A percentile compares a stretch with the other conserved stretches of the same genome.
Conservation (phyloP, 2,888 invertebrate species). For the Papilio gigon region DNA sequence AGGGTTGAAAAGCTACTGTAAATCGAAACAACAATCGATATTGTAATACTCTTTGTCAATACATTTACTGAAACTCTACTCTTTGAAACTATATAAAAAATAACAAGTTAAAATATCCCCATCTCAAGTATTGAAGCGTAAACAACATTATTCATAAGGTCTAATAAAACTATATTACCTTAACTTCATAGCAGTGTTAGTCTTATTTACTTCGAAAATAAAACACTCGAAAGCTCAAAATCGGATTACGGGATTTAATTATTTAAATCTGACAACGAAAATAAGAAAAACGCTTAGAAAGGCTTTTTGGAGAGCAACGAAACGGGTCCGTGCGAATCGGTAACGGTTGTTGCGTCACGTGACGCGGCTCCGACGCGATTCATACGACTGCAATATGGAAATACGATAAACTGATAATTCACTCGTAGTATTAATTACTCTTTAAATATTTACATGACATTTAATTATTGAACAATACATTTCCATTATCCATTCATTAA, state of each 20-base stretch:
- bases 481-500: constrained; percentile 3
- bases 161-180: not conserved
- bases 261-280: constrained; percentile 3
- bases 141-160: not conserved
- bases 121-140: not conserved
- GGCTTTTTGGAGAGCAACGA: constrained; percentile 44
- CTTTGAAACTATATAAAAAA: not conserved
- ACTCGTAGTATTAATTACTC: not conserved
- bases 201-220: not conserved
- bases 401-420: constrained; percentile 29
- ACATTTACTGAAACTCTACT: not conserved
- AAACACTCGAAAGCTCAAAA: constrained; percentile 1
- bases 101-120: not conserved
- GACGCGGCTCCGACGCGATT: constrained; percentile 27
- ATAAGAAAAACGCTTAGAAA: constrained; percentile 40
- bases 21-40: not conserved
- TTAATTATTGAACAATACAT: constrained; percentile 1
- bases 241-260: constrained; percentile 16
- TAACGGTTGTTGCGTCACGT: constrained; percentile 68
- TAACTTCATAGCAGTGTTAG: not conserved
- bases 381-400: constrained; percentile 31
- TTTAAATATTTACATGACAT: constrained; percentile 2
- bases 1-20: not conserved
- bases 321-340: constrained; percentile 61
- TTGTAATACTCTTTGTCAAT: not conserved